Evolutionary conservation across 2,113 vertebrate species (phyloP), one percentile per base, ranked within the genome.

Genomic region (Tupaia chinensis): DNA sequence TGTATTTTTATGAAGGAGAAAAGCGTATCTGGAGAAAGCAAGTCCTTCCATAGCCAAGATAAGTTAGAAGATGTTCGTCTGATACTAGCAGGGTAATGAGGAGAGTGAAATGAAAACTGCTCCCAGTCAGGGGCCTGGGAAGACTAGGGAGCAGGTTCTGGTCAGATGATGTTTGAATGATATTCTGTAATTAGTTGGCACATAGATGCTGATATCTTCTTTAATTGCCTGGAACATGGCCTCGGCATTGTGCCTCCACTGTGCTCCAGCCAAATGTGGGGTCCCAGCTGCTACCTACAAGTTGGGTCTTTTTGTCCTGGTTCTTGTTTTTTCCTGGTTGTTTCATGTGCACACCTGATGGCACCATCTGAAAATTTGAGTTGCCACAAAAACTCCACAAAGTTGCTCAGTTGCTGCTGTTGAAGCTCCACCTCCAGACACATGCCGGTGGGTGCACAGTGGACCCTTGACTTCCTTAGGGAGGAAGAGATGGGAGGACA

Each of bases 151-250:
- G 61, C 91, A 97, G 90, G 97, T 65, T 93, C 72, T 76, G 94
- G 93, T 19, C 3, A 0, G 95, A 72, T 94, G 97, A 93, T 25
- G 89, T 7, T 95, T 91, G 86, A 98, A 91, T 79, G 96, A 87
- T 87, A 83, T 96, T 96, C 94, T 95, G 92, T 97, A 98, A 98
- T 98, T 98, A 97, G 93, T 96, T 98, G 97, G 97, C 96, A 98
- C 97, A 97, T 81, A 95, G 95, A 97, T 92, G 88, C 93, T 95
- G 94, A 96, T 98, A 94, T 96, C 98, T 94, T 68, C 98, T 97
- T 98, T 98, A 97, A 98, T 98, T 98, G 95, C 97, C 98, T 7
- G 87, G 98, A 98, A 97, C 88, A 89, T n/a, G 9, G 69, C 87
- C 96, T n/a, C 80, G 5, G 3, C 89, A 78, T 93, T 86, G 96